phyloP scores from a whole-genome alignment of 2,888 invertebrate species.

The Mythimna vitellina region DNA sequence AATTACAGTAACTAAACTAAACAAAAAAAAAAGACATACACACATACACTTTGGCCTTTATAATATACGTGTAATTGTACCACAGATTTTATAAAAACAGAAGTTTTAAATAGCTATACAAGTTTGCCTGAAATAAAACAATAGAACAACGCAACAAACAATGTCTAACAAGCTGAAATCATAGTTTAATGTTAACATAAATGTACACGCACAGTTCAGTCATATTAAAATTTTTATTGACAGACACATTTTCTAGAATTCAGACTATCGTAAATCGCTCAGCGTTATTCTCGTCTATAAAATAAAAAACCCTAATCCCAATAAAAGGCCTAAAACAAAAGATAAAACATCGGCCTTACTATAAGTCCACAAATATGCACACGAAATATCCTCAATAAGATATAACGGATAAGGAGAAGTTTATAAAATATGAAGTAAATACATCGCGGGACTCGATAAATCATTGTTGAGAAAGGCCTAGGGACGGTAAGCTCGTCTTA shows the following conservation, averaged over 20 bases:
- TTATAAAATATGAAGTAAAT: slow-evolving; percentile 74
- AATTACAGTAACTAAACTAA: too few relatives aligned
- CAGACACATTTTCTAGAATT: not conserved
- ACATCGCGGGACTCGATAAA: slow-evolving; percentile 81
- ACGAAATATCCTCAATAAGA: slow-evolving; percentile 48
- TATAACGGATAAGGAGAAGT: slow-evolving; percentile 51
- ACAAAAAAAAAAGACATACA: too few relatives aligned
- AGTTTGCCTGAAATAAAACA: not conserved
- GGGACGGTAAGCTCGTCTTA: slow-evolving; percentile 76
- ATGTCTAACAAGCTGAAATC: not conserved
- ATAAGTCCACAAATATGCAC: slow-evolving; percentile 52
- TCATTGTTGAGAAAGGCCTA: slow-evolving; percentile 80
- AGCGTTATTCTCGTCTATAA: slow-evolving; percentile 19
- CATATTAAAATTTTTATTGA: not conserved
- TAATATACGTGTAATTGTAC: too few relatives aligned
- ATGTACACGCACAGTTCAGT: not conserved
- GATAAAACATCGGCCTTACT: slow-evolving; percentile 27
- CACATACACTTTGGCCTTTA: too few relatives aligned
- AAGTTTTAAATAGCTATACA: not conserved
- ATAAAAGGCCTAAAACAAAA: slow-evolving; percentile 19
- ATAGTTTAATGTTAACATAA: not conserved
- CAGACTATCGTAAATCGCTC: not conserved
- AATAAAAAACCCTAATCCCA: slow-evolving; percentile 18
- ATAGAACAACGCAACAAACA: not conserved
- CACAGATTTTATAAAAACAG: not conserved